Evolutionary conservation across 2,113 vertebrate species (phyloP).

Genomic region (Serilophus lunatus): DNA sequence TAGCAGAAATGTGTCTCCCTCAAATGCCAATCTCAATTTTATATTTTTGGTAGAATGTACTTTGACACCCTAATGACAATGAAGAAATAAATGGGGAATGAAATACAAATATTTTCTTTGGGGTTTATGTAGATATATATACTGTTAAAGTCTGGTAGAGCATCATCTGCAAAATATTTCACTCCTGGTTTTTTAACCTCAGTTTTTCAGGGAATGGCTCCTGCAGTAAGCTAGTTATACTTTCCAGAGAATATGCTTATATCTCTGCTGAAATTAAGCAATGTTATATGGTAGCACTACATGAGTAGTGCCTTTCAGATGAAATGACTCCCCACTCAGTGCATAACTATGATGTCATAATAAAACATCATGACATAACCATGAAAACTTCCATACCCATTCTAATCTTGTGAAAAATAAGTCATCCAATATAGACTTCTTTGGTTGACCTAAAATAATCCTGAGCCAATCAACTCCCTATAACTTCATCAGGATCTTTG

Average conservation of each 20-base stretch:
- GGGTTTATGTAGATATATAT: neutral
- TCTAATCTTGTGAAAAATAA: neutral
- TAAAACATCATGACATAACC: neutral
- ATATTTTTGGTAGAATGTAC: neutral
- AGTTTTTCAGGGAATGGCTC: neutral
- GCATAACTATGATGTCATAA: neutral
- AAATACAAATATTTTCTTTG: conserved; percentile 18
- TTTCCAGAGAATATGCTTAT: neutral
- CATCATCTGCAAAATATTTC: neutral
- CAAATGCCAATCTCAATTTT: neutral
- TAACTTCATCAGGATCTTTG: neutral
- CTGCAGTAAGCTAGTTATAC: neutral
- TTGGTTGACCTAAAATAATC: neutral
- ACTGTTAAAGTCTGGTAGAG: neutral
- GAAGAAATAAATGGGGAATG: neutral
- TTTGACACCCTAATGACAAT: conserved; percentile 14
- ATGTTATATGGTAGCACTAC: neutral
- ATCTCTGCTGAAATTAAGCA: neutral
- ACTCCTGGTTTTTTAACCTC: neutral
- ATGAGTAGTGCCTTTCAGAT: neutral
- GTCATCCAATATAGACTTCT: neutral
- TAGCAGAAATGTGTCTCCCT: neutral
- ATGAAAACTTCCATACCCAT: neutral
- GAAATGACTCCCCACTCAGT: neutral
- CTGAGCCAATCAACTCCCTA: neutral